Base-by-base conservation (phyloP, 2,888 invertebrate genomes). In the Dexiosoma caninum region DNA sequence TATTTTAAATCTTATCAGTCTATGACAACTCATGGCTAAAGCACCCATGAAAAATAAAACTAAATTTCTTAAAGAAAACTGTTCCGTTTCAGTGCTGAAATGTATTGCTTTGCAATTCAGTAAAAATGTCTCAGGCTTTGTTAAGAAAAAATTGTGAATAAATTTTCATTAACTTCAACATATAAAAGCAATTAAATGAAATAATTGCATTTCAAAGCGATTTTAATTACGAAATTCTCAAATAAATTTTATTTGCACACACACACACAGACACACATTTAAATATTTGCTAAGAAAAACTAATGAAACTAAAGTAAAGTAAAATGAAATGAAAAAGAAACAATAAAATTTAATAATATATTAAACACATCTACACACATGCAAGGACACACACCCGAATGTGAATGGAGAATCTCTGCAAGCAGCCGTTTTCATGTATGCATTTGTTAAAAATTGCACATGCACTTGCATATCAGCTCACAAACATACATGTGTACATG, bases 191-290 rank as follows among this genome's bases (percentile, higher is more conserved):
- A 82, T 83, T 79, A 82, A 81, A 82, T 75, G 46, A 83, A 80
- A 83, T 81, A 83, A 83, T 83, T 83, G 77, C 83, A 82, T 75
- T 75, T 83, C 69, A 69, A 83, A 83, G 72, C 77, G 71, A 83
- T 83, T 83, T 83, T 79, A 83, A 83, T 83, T 83, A 78, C 75
- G 80, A 83, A 82, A 80, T 83, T 79, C 74, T 80, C 70, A 32
- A 78, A 75, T 59, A 77, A 70, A 81, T 67, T 81, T 23, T 57
- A 60, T 76, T 69, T 59, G 8, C 9, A 30, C 14, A 53, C 23
- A 32, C 40, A 42, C 49, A 16, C 57, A 78, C 32, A 37, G 16
- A 23, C n/a, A 40, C n/a, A 4, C n/a, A 57, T 7, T 37, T 27
- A 49, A 9, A n/a, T 40, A 30, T 12, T 53, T 21, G 10, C 55